These are phyloP conservation scores for Glaucidium brasilianum DNA, from an alignment of 2,113 vertebrate genomes.

Conservation along the genomic window DNA sequence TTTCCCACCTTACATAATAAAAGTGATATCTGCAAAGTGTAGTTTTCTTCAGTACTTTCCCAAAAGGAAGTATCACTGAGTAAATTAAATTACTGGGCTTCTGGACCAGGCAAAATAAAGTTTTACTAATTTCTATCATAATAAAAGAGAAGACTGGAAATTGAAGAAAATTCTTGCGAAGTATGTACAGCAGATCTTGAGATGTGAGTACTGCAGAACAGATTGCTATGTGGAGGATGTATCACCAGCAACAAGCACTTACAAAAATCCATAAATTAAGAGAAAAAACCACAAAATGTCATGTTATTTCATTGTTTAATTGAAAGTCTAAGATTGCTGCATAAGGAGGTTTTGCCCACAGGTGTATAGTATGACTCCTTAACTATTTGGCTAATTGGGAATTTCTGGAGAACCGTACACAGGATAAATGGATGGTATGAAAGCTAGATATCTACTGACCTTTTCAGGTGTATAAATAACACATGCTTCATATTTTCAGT, in stretches of 20 bases:
- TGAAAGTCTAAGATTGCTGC: background rate
- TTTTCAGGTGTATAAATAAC: background rate
- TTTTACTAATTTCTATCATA: background rate
- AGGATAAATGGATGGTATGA: background rate
- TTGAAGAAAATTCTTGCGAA: background rate
- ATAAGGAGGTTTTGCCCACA: background rate
- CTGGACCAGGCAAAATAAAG: background rate
- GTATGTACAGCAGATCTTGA: background rate
- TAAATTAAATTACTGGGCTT: background rate
- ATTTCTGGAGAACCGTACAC: background rate
- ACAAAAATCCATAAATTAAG: background rate
- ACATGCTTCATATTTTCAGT: background rate
- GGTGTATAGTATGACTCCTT: background rate
- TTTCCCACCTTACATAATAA: fast-evolving
- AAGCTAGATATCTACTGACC: background rate
- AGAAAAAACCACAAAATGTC: background rate
- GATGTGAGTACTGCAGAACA: background rate
- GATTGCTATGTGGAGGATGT: background rate
- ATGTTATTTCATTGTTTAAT: background rate
- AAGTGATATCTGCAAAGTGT: background rate
- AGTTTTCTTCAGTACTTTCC: background rate
- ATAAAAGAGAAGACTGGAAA: background rate
- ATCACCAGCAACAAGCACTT: fast-evolving
- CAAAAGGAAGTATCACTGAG: background rate
- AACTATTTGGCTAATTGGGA: background rate